Conservation (phyloP, 2,113 vertebrate genomes). For the Podocnemis expansa region DNA sequence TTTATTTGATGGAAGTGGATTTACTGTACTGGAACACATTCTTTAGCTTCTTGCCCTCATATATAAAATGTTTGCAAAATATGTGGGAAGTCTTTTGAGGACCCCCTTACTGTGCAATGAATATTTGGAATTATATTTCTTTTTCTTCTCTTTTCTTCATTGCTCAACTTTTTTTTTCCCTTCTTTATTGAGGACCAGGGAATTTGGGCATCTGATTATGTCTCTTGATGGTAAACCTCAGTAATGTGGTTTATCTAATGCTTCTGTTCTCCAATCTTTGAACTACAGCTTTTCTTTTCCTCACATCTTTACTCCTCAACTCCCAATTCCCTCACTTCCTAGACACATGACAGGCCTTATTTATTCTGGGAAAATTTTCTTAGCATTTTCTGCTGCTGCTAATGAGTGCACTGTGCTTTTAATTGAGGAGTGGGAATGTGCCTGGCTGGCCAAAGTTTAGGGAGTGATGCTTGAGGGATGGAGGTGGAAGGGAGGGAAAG, state of each 20-base stretch:
- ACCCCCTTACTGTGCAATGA: slow-evolving; percentile 34
- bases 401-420: neutral
- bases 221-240: neutral
- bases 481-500: no score
- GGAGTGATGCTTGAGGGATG: no score
- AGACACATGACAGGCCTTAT: neutral
- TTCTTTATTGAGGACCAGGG: neutral
- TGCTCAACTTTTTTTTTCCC: slow-evolving; percentile 22
- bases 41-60: slow-evolving; percentile 43
- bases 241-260: neutral
- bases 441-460: no score
- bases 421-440: no score
- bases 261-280: neutral
- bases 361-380: neutral
- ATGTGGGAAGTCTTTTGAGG: slow-evolving; percentile 46
- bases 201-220: neutral
- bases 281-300: neutral
- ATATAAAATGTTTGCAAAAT: slow-evolving; percentile 53
- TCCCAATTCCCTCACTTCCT: neutral
- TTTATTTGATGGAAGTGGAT: slow-evolving; percentile 63
- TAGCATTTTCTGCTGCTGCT: rapidly evolving
- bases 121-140: slow-evolving; percentile 40
- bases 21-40: slow-evolving; percentile 38
- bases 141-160: slow-evolving; percentile 13
- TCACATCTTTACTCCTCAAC: neutral